phyloP scores from a whole-genome alignment of 2,113 vertebrate species.

The Indicator indicator region DNA sequence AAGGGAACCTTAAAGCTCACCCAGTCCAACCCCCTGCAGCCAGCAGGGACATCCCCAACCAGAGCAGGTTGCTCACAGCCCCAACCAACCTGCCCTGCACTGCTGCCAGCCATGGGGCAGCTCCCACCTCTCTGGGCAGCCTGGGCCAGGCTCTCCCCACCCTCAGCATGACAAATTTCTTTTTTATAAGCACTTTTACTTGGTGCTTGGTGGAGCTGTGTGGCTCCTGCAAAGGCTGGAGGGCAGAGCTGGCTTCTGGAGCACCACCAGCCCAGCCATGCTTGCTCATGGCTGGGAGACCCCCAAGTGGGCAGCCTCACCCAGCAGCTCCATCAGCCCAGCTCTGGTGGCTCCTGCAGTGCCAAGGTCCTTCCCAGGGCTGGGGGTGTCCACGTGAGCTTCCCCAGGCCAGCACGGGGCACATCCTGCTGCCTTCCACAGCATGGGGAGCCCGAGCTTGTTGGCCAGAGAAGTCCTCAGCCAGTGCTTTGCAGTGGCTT shows the following conservation, averaged over 20 bases:
- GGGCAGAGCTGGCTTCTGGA: background rate
- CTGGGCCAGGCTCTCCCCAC: background rate
- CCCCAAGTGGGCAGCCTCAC: background rate
- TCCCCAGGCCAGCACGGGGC: background rate
- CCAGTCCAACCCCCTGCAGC: background rate
- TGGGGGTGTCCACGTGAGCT: background rate
- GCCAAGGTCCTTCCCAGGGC: accelerated
- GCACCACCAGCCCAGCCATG: background rate
- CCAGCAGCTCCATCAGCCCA: background rate
- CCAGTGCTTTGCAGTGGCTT: background rate
- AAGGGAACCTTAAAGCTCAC: background rate
- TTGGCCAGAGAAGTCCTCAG: background rate
- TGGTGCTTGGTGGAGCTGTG: background rate
- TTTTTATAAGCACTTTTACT: background rate
- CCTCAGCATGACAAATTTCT: background rate
- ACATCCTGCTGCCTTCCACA: background rate
- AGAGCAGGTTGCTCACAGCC: background rate
- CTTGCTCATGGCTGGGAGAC: accelerated
- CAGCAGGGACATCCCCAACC: background rate
- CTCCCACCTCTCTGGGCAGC: background rate
- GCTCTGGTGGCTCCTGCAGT: background rate
- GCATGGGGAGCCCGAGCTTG: background rate
- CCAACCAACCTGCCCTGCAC: background rate
- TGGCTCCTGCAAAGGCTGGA: background rate
- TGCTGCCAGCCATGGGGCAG: background rate